These are phyloP conservation scores for Apogon hyalosoma DNA, from an alignment of 2,797 vertebrate genomes.

Conservation along the genomic window DNA sequence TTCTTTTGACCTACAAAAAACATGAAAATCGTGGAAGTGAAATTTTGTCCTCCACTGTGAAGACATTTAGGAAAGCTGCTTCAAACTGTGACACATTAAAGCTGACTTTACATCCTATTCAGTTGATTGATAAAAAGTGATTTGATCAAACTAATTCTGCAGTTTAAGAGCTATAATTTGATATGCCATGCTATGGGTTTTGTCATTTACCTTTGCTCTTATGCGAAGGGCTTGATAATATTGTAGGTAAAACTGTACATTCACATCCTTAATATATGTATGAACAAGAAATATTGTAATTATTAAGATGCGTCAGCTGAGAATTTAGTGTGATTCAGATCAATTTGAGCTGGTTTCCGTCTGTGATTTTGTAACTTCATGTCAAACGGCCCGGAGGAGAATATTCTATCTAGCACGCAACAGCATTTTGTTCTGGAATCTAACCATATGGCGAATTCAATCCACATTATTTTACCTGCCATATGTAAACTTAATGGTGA, in stretches of 20 bases:
- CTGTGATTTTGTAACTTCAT: constrained; percentile 28
- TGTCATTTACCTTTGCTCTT: no score
- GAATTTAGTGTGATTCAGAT: not conserved
- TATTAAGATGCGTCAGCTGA: not conserved
- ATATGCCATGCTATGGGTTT: not conserved
- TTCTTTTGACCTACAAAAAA: constrained; percentile 42
- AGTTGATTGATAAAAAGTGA: not conserved
- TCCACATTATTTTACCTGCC: constrained; percentile 27
- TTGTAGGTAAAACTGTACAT: not conserved
- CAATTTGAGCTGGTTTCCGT: not conserved
- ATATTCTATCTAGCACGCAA: constrained; percentile 12
- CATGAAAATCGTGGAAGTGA: constrained; percentile 65
- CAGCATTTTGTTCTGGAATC: not conserved
- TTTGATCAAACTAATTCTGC: no score
- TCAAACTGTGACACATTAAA: not conserved
- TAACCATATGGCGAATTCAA: constrained; percentile 26
- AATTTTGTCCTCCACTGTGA: constrained; percentile 6
- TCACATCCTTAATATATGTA: not conserved
- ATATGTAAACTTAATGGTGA: not conserved
- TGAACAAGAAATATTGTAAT: not conserved
- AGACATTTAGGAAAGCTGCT: not conserved
- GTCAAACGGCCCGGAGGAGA: constrained; percentile 12
- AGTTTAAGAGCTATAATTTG: no score
- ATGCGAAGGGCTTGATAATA: not conserved
- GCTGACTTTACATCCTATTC: not conserved